Evolutionary conservation across 1,140 invertebrate species (phyloP).

Genomic region (Metaphire vulgaris): DNA sequence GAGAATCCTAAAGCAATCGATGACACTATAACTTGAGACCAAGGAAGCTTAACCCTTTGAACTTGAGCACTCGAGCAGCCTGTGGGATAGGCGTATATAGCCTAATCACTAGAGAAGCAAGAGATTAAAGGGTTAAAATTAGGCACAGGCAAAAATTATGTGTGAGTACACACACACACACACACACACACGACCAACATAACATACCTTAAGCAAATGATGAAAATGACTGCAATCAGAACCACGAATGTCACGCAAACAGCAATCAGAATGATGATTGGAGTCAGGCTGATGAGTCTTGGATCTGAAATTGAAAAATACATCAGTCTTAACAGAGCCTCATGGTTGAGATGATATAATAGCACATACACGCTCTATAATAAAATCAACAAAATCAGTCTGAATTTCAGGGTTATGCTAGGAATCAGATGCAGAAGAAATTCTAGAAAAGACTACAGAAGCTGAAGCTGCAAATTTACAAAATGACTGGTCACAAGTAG

Average conservation of each 20-base stretch:
- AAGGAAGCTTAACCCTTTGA: not conserved
- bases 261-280: not conserved
- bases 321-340: no score
- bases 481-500: no score
- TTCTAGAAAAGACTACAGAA: no score
- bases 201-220: not conserved
- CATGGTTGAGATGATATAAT: no score
- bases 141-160: not conserved
- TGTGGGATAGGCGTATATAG: not conserved
- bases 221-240: not conserved
- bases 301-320: no score
- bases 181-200: not conserved
- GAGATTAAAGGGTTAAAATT: not conserved
- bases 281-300: slow-evolving; percentile 11
- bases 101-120: not conserved
- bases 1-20: no score
- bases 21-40: no score
- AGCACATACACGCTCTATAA: no score
- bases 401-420: no score
- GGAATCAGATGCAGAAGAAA: no score
- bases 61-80: not conserved
- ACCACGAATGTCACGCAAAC: not conserved
- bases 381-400: no score
- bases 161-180: not conserved
- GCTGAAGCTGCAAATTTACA: no score